Evolutionary conservation across 2,888 invertebrate species (phyloP), one percentile per base, ranked within the genome.

Genomic region (Lepidochrysops patricia): DNA sequence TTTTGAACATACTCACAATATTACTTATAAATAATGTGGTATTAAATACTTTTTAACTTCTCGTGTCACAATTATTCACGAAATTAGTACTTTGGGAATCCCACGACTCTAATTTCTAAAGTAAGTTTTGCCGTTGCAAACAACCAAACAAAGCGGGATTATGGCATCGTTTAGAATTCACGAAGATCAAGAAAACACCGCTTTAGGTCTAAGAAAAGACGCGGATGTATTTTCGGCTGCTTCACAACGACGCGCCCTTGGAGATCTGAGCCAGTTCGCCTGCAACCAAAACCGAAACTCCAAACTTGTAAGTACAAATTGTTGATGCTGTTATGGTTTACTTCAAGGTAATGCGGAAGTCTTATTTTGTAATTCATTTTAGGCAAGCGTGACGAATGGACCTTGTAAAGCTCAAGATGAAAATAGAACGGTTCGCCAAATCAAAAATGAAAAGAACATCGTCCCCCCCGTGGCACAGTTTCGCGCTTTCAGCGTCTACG

Each of bases 161-260:
- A 94, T 95, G 95, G 94, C 94, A 82, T 90, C 92, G 70, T 93
- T 95, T 81, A 91, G 92, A 83, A 93, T 95, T 75, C 93, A 93
- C 82, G 93, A 94, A 81, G 95, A 95, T 83, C 93, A 93, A 79
- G 95, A 95, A 84, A 95, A 95, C 82, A 87, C 91, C 69, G 77
- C 88, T 66, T 74, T 89, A 68, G 87, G 85, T 64, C 79, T 87
- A 58, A 83, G 85, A 67, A 91, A 91, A 77, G 91, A 91, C 65
- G 78, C 82, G 66, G 88, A 88, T 62, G 70, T 86, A 65, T 86
- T 86, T 76, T 72, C 84, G 57, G 72, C 76, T 59, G 83, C 88
- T 62, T 83, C 85, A 68, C 93, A 93, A 79, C 90, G 93, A 69
- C 89, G 93, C 64, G 93, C 92, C 61, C 86, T 94, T 56, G 93